Base-by-base conservation (phyloP, 2,113 vertebrate species). In the Tautogolabrus adspersus region DNA sequence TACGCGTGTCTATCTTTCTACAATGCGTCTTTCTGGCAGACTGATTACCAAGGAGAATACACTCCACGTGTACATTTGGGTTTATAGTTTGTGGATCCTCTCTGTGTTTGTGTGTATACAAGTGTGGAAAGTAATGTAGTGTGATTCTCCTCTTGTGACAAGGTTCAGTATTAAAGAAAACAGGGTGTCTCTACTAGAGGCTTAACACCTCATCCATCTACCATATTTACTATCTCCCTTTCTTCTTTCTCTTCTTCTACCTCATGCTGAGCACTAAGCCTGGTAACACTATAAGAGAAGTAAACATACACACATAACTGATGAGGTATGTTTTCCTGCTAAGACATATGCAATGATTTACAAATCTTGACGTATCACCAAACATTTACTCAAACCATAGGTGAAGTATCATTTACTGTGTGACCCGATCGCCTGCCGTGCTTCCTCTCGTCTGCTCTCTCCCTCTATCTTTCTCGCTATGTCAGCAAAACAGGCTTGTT, bases 161-260 rank as follows among this genome's bases (percentile, higher is more conserved):
- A 15, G 15, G 15, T 46, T 12, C 44, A 46, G 44, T 46, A 12
- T 15, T 10, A 46, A 15, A 46, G 15, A 15, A 12, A 46, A 46
- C 13, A 15, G 44, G 47, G 47, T 26, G n/a, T 57, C 59, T 58
- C 66, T 9, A 80, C 38, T 58, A 70, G 51, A 64, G 65, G 70
- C 65, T 64, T 47, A 37, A 23, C n/a, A 65, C 47, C 10, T 61
- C 54, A 23, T 37, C 55, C 0, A 7, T 63, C 3, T 70, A 55
- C 40, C 30, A 57, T 55, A 59, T 61, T 54, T 72, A 13, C 47
- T 59, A 47, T 42, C 26, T 57, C 8, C 30, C 22, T 40, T 18
- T 72, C 37, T 40, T 38, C 65, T 21, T n/a, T 22, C 37, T 60
- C 40, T 18, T 72, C 37, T 40, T 34, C 65, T 21, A n/a, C 18